Evolutionary conservation across 1,140 invertebrate genomes (phyloP), one percentile per base, ranked within the genome.

Genomic region (Oppia nitens): DNA sequence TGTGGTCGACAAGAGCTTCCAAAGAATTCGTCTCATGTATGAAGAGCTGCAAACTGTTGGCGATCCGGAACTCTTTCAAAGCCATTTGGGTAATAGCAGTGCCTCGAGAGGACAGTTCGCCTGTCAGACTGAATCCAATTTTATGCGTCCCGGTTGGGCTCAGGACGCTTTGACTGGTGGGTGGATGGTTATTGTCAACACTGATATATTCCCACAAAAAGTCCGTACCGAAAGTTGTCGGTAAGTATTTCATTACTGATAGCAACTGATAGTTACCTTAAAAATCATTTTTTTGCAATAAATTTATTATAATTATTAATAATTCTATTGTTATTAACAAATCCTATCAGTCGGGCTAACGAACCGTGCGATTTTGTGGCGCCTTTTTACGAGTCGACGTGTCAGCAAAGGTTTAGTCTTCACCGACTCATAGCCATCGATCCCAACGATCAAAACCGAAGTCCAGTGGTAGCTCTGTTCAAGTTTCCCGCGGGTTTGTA

Each of bases 151-250:
- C 6, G 73, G 73, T 53, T 75, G 73, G 73, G 73, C 72, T 1
- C 68, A 70, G 54, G 73, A 74, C 23, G 65, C 62, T 40, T 64
- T 70, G 56, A 68, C 67, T 29, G 69, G 69, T 3, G 68, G 72
- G 57, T 75, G 73, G 73, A 68, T 73, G 52, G 65, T 73, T 12
- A 67, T 74, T 40, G 64, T 74, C n/a, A 74, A 74, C 61, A 73
- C 70, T 0, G 66, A 71, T 24, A 61, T 68, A 24, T 74, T 66
- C 62, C 71, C 71, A 14, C 73, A 74, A 62, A 69, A 65, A 55
- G 68, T 74, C 17, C 66, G 72, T 26, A 67, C 72, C 21, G 73
- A 75, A 58, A 69, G 66, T 20, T 75, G 73, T 69, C 67, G 65
- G 72, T 74, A 67, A 67, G 67, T 63, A 21, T 9, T 20, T 29